Base-by-base conservation (phyloP, 1,140 invertebrate species). In the Drosophila leontia region DNA sequence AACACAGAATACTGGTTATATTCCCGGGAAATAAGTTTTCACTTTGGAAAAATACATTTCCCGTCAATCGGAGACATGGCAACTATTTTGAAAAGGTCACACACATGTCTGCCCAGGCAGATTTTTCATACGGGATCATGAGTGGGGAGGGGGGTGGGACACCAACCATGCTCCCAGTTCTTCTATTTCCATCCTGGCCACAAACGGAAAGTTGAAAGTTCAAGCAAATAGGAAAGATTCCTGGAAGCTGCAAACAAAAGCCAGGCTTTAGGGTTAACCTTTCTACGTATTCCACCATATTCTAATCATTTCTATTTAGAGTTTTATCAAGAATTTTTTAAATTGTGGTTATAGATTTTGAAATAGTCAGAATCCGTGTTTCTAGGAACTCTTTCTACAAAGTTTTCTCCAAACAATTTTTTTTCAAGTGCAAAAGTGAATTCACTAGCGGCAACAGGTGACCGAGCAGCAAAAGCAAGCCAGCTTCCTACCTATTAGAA, bases 401-500 rank as follows among this genome's bases (percentile, higher is more conserved):
- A 11, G 7, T 37, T 35, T 17, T 29, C 26, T 29, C 26, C 6
- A 29, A 29, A 11, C 13, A n/a, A 53, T 35, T 17, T 34, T 37
- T 37, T 45, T 13, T 44, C 19, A 8, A 9, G 55, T 19, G 57
- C 26, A 47, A n/a, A 13, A 11, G 13, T 39, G 7, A 42, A 51
- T 74, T 72, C 7, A 34, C 29, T 13, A n/a, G 58, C 37, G 50
- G 62, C 80, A 83, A 77, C 77, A 80, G 81, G 81, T 80, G 81
- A 72, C 62, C 39, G n/a, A 48, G 17, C 48, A 42, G 26, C 26
- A 29, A 29, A 5, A 12, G 37, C 42, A 13, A 47, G n/a, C 11
- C 32, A 34, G n/a, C 63, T 32, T 39, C 50, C 50, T 56, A 4
- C 32, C 23, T 35, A n/a, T 88, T 87, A 82, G 84, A 87, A 87